These are phyloP conservation scores for Tonatia bakeri DNA, from an alignment of 2,113 vertebrate species.

Conservation along the genomic window DNA sequence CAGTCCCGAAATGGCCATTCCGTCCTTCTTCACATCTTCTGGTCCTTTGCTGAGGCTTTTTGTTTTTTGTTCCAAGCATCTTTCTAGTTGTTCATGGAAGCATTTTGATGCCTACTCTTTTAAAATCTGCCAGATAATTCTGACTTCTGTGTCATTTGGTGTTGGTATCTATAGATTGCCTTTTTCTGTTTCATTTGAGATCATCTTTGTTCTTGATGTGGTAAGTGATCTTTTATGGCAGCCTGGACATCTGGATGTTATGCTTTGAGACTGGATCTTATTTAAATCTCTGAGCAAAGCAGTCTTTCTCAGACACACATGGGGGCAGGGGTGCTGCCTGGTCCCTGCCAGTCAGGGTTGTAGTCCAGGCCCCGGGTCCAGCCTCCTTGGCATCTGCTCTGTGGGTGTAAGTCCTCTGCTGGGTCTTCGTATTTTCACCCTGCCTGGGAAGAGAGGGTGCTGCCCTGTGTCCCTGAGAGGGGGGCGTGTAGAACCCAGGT, in stretches of 20 bases:
- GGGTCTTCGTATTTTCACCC: not conserved
- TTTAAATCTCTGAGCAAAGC: not conserved
- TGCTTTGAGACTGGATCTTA: not conserved
- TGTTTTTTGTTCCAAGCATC: not conserved
- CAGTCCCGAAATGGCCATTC: not conserved
- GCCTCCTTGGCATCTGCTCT: not conserved
- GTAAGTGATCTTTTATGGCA: not conserved
- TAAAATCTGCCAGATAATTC: not conserved
- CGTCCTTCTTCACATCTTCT: not conserved
- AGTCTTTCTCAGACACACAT: not conserved
- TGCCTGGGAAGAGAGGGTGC: not conserved
- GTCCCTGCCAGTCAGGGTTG: too few relatives aligned
- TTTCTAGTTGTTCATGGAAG: not conserved
- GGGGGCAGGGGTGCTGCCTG: not conserved
- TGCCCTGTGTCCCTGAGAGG: not conserved
- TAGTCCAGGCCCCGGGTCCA: not conserved
- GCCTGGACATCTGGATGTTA: not conserved
- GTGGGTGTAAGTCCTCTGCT: not conserved
- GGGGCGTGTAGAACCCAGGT: not conserved
- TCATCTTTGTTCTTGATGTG: not conserved
- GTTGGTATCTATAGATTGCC: not conserved
- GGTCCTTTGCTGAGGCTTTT: not conserved
- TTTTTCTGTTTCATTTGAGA: not conserved
- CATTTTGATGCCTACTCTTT: not conserved
- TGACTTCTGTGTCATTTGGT: not conserved